Evolutionary conservation across 2,113 vertebrate species (phyloP).

Genomic region (Taurulus bubalis): DNA sequence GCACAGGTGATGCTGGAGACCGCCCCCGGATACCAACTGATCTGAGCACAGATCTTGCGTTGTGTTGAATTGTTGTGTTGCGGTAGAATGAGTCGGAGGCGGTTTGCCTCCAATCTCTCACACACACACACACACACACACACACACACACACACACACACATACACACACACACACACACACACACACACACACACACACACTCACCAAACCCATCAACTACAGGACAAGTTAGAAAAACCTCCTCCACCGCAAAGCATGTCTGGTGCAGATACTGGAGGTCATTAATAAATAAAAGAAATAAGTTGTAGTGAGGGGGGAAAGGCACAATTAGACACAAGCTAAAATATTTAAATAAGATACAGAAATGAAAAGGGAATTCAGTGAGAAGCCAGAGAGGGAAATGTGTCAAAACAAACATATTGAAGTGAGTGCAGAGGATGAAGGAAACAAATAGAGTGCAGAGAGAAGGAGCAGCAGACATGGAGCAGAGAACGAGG

Average conservation of each 20-base stretch:
- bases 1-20: neutral
- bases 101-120: conserved; percentile 28
- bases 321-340: neutral
- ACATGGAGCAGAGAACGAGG: neutral
- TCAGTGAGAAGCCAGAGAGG: neutral
- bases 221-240: neutral
- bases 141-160: neutral
- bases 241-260: neutral
- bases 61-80: neutral
- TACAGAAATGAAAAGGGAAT: neutral
- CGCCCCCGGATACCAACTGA: neutral
- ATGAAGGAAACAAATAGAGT: too few species aligned
- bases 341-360: neutral
- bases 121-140: too few species aligned
- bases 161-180: too few species aligned
- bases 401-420: neutral
- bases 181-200: too few species aligned
- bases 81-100: conserved; percentile 1
- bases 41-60: neutral
- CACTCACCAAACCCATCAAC: neutral
- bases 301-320: neutral
- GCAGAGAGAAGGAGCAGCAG: conserved; percentile 10
- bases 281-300: neutral
- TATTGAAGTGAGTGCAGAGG: neutral
- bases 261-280: neutral